A percentile compares a stretch with the other conserved stretches of the same genome.
Evolutionary conservation across 1,140 invertebrate species (phyloP).

Genomic region (Neodiprion pinetum): DNA sequence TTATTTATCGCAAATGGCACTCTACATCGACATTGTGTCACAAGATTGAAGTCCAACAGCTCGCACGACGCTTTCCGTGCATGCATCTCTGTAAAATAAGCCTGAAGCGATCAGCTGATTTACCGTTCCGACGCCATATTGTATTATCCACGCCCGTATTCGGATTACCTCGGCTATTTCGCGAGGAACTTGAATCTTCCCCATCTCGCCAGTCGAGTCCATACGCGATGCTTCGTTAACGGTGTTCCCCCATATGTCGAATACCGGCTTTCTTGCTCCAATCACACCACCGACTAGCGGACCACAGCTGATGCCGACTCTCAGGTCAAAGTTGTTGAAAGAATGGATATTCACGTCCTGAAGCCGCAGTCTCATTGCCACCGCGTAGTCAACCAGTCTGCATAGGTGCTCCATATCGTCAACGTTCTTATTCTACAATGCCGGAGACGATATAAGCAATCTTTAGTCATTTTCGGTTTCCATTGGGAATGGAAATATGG

Average conservation of each 20-base stretch:
- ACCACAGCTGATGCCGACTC: slow-evolving; percentile 94
- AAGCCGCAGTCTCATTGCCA: slow-evolving; percentile 88
- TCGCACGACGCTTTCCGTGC: too few relatives aligned
- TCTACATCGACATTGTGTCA: background rate
- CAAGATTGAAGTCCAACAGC: too few relatives aligned
- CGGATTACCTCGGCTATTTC: slow-evolving; percentile 77
- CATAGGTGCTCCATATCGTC: slow-evolving; percentile 81
- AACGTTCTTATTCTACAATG: slow-evolving; percentile 59
- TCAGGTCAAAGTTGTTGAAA: slow-evolving; percentile 95
- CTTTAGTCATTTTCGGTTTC: slow-evolving; percentile 28
- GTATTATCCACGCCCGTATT: background rate
- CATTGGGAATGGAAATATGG: slow-evolving; percentile 32
- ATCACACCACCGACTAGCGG: slow-evolving; percentile 97
- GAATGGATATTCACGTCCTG: slow-evolving; percentile 95
- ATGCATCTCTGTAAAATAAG: too few relatives aligned
- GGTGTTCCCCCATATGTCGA: slow-evolving; percentile 98
- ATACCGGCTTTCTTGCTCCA: slow-evolving; percentile 96
- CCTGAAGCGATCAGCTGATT: too few relatives aligned
- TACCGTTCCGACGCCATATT: too few relatives aligned
- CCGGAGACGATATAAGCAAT: slow-evolving; percentile 9
- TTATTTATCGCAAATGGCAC: background rate
- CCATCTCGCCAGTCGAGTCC: slow-evolving; percentile 90
- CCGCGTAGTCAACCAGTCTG: slow-evolving; percentile 91
- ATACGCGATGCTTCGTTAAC: slow-evolving; percentile 95
- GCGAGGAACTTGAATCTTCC: slow-evolving; percentile 86